Evolutionary conservation across 2,113 vertebrate genomes (phyloP).

Genomic region (Thryonomys swinderianus): DNA sequence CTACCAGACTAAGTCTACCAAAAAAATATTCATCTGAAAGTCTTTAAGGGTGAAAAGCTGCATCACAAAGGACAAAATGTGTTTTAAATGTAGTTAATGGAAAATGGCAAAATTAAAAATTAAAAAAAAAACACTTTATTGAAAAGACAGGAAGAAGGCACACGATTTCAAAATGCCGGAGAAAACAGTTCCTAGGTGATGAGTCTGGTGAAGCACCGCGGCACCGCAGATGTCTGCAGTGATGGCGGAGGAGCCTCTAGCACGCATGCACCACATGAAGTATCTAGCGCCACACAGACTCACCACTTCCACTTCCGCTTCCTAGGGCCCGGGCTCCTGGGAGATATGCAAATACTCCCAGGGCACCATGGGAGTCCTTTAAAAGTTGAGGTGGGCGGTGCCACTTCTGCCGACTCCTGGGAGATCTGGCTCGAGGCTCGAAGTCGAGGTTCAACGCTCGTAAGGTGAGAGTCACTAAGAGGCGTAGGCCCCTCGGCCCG

Average conservation of each 20-base stretch:
- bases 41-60: not conserved
- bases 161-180: not conserved
- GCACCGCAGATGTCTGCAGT: too few species aligned
- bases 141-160: not conserved
- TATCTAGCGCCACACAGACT: too few species aligned
- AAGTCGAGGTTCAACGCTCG: not conserved
- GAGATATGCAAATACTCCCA: slow-evolving; percentile 42
- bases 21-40: not conserved
- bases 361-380: slow-evolving; percentile 14
- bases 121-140: not conserved
- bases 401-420: not conserved
- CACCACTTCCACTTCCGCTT: not conserved
- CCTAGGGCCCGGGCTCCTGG: not conserved
- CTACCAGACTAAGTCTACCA: not conserved
- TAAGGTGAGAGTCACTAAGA: not conserved
- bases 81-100: not conserved
- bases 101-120: too few species aligned
- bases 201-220: too few species aligned
- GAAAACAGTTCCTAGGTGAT: too few species aligned
- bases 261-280: too few species aligned
- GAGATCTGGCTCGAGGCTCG: not conserved
- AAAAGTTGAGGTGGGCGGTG: not conserved
- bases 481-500: not conserved
- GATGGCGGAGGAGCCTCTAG: too few species aligned
- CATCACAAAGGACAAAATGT: not conserved